Conservation (phyloP, 2,113 vertebrate species). For the Podocnemis expansa region DNA sequence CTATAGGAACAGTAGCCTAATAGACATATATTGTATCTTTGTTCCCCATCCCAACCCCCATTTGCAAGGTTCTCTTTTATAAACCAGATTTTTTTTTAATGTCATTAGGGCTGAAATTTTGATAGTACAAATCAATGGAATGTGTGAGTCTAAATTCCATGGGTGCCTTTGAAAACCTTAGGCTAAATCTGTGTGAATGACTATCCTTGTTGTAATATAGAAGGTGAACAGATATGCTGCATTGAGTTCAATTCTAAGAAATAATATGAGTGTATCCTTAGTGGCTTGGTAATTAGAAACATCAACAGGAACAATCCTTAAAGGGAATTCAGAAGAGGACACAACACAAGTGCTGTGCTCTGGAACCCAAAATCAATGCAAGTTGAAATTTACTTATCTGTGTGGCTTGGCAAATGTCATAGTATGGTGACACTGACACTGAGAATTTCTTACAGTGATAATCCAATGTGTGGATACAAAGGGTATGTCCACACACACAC, state of each 20-base stretch:
- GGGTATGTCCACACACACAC: no score
- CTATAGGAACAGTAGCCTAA: rapidly evolving
- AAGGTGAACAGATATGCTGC: background rate
- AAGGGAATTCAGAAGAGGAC: no score
- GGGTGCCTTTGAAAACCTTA: background rate
- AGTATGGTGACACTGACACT: background rate
- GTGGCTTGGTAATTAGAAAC: no score
- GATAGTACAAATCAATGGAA: background rate
- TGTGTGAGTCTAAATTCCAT: background rate
- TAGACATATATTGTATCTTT: background rate
- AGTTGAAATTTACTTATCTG: no score
- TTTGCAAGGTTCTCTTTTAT: background rate
- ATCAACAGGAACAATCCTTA: no score
- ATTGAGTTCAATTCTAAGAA: background rate
- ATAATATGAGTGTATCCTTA: background rate
- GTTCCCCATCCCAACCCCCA: no score
- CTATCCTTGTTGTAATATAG: background rate
- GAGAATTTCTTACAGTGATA: background rate
- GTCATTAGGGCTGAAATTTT: background rate
- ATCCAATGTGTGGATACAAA: background rate
- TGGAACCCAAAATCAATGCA: no score
- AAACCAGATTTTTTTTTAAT: background rate
- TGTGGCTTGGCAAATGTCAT: no score
- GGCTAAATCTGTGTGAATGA: background rate
- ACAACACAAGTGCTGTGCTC: no score